Evolutionary conservation across 53 echinoderm and acorn worm species (phyloP).

Genomic region (Apostichopus leukothele): DNA sequence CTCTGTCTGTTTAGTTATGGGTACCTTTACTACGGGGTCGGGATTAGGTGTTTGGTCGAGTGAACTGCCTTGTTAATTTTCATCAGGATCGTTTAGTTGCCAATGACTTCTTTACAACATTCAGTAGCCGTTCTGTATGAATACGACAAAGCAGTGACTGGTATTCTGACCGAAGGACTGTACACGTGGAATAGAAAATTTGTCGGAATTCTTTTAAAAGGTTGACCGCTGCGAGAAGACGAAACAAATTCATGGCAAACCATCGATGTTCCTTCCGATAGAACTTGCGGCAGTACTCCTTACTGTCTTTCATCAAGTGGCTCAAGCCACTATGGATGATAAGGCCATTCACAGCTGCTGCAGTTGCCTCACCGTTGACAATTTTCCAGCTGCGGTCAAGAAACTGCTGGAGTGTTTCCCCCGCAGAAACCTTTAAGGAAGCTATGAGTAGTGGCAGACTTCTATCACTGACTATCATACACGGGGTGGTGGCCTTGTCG

Average conservation of each 20-base stretch:
- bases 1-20: not conserved
- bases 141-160: no score
- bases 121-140: no score
- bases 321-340: not conserved
- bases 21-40: no score
- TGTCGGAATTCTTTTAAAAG: not conserved
- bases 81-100: no score
- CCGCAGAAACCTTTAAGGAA: not conserved
- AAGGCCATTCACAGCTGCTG: not conserved
- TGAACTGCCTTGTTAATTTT: no score
- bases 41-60: no score
- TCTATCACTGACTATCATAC: slow-evolving; percentile 2
- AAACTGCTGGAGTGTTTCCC: not conserved
- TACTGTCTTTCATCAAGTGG: slow-evolving; percentile 32
- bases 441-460: slow-evolving; percentile 2
- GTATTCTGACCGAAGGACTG: no score
- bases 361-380: not conserved
- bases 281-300: slow-evolving; percentile 7
- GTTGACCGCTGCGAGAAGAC: not conserved
- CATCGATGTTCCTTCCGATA: not conserved
- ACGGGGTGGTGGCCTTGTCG: not conserved
- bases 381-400: not conserved
- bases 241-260: slow-evolving; percentile 9
- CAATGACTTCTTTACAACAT: no score
- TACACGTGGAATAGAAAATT: no score